Percentiles rank a stretch among this genome's conserved stretches.
Conservation (phyloP, 2,797 vertebrate species). For the Diplodus puntazzo region DNA sequence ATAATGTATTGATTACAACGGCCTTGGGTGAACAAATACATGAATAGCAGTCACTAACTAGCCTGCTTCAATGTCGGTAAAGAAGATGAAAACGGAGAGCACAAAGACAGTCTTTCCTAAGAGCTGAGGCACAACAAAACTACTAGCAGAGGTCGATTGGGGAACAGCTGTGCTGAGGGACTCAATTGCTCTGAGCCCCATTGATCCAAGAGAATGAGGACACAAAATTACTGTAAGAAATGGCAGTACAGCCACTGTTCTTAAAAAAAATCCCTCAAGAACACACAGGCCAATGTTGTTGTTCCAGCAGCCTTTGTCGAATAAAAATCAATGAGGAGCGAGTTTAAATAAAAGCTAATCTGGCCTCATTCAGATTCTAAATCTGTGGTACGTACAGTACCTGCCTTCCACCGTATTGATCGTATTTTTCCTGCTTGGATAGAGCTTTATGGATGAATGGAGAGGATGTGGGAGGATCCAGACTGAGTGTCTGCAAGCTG, state of each 20-base stretch:
- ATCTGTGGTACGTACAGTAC: constrained; percentile 32
- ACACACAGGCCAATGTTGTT: constrained; percentile 45
- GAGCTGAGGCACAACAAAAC: constrained; percentile 41
- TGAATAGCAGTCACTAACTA: constrained; percentile 27
- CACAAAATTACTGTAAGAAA: constrained; percentile 62
- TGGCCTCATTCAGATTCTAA: constrained; percentile 41
- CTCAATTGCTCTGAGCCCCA: constrained; percentile 54
- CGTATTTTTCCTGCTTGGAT: constrained; percentile 40
- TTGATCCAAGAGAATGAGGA: constrained; percentile 65
- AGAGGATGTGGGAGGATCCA: constrained; percentile 63
- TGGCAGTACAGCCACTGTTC: constrained; percentile 27
- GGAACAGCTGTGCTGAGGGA: constrained; percentile 55
- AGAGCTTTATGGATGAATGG: constrained; percentile 62
- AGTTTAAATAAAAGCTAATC: constrained; percentile 57
- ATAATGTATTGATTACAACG: constrained; percentile 43
- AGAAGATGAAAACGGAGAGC: constrained; percentile 32
- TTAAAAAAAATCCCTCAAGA: constrained; percentile 42
- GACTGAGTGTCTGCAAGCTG: constrained; percentile 57
- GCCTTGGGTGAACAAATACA: constrained; percentile 28
- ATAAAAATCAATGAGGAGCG: constrained; percentile 58
- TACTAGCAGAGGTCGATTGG: constrained; percentile 51
- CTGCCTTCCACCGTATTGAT: constrained; percentile 63
- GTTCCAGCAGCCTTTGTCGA: constrained; percentile 43
- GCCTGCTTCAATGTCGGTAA: constrained; percentile 35
- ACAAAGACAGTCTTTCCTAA: constrained; percentile 36